phyloP scores from a whole-genome alignment of 1,140 invertebrate genomes.

The Pseudomyrmex flavicornis region DNA sequence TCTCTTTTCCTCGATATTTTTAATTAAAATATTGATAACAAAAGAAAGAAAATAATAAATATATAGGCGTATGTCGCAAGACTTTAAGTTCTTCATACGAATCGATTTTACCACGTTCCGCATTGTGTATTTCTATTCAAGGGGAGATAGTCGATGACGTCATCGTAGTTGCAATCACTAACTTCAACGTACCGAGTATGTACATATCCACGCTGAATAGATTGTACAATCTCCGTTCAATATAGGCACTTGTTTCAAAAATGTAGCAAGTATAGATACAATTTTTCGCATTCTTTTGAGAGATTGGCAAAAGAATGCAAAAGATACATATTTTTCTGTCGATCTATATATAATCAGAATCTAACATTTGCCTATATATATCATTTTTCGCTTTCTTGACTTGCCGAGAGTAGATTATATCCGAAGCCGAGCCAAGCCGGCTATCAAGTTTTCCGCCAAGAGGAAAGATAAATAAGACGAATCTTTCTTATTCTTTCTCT shows the following conservation, averaged over 20 bases:
- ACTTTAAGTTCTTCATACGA: neutral
- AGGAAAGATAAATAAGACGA: constrained; percentile 60
- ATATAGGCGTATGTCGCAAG: neutral
- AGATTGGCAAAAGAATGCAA: neutral
- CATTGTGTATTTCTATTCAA: constrained; percentile 40
- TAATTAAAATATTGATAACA: neutral
- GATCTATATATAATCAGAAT: neutral
- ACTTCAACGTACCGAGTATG: constrained; percentile 9
- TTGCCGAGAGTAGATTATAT: constrained; percentile 53
- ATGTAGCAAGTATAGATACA: neutral
- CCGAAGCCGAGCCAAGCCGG: constrained; percentile 41
- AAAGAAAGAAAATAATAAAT: neutral
- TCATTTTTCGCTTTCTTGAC: constrained; percentile 49
- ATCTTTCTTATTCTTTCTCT: constrained; percentile 61
- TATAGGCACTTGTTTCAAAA: neutral
- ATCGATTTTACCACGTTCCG: constrained; percentile 45
- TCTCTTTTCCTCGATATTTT: neutral
- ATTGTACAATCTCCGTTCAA: neutral
- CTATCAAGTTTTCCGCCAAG: constrained; percentile 55
- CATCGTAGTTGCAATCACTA: constrained; percentile 37
- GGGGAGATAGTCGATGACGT: constrained; percentile 37
- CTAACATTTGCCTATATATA: constrained; percentile 44
- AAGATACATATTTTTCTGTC: constrained; percentile 21
- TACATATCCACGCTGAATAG: neutral
- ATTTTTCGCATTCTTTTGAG: neutral